These are phyloP conservation scores for Tauraco hartlaubi DNA, from an alignment of 2,797 vertebrate species.

Conservation along the genomic window DNA sequence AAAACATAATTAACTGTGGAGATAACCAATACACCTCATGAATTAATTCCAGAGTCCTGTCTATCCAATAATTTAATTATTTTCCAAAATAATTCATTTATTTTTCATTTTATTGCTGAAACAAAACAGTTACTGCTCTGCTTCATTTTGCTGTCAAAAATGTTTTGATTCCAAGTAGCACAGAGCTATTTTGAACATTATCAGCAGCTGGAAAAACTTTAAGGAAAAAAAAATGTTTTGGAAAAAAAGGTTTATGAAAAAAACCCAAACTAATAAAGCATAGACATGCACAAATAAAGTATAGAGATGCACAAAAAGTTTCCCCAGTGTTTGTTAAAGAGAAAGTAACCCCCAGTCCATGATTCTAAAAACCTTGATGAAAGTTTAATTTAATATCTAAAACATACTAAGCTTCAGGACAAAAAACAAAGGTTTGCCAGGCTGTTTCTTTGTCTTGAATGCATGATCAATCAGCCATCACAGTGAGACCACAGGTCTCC, in stretches of 20 bases:
- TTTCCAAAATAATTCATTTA: neutral
- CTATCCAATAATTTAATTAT: neutral
- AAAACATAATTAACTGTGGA: slow-evolving; percentile 44
- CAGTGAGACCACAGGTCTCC: slow-evolving; percentile 1
- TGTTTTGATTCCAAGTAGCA: neutral
- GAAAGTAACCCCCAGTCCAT: neutral
- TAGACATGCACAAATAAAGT: neutral
- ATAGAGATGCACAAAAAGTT: neutral
- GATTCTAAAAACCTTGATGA: neutral
- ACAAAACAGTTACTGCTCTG: neutral
- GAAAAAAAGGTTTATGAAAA: neutral
- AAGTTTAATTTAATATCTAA: neutral
- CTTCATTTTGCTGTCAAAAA: slow-evolving; percentile 28
- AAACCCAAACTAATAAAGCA: neutral
- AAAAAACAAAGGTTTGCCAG: neutral
- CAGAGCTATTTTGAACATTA: neutral
- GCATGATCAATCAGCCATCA: neutral
- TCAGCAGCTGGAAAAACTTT: neutral
- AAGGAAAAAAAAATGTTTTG: neutral
- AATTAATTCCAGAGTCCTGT: slow-evolving; percentile 2
- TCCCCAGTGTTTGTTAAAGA: neutral
- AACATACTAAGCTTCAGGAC: neutral
- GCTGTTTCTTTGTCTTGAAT: neutral
- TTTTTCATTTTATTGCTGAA: neutral
- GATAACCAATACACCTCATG: neutral